phyloP scores from a whole-genome alignment of 2,888 invertebrate genomes.

The Orthosia cruda region DNA sequence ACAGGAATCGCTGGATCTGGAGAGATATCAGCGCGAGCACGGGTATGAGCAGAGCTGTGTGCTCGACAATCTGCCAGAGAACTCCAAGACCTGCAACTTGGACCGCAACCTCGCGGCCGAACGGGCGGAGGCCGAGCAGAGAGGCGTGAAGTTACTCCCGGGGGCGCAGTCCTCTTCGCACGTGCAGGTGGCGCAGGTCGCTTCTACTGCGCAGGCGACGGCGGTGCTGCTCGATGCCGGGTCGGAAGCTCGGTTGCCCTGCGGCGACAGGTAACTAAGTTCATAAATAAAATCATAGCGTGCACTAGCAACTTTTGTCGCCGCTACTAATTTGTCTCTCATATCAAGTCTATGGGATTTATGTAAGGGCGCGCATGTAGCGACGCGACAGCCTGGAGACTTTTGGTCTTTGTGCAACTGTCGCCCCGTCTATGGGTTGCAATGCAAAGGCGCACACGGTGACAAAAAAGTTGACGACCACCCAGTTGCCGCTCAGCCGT shows the following conservation, averaged over 20 bases:
- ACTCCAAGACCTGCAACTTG: slow-evolving; percentile 76
- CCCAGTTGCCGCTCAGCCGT: no score
- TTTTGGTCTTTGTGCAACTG: no score
- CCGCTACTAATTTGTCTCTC: no score
- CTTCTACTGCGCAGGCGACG: neutral
- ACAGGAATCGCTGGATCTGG: slow-evolving; percentile 83
- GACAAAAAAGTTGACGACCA: no score
- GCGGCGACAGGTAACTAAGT: slow-evolving; percentile 12
- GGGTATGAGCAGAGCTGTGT: slow-evolving; percentile 72
- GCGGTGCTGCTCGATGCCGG: neutral
- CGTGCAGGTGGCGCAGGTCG: slow-evolving; percentile 21
- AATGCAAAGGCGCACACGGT: no score
- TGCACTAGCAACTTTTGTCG: no score
- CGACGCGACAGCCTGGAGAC: no score
- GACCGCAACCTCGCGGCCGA: slow-evolving; percentile 81
- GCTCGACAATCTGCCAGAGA: slow-evolving; percentile 67
- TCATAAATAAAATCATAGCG: neutral
- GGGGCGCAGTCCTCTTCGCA: slow-evolving; percentile 18
- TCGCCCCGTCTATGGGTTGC: no score
- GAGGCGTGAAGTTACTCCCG: slow-evolving; percentile 15
- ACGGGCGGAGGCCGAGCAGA: slow-evolving; percentile 49
- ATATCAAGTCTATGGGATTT: no score
- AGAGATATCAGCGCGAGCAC: slow-evolving; percentile 78
- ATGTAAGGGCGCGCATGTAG: no score
- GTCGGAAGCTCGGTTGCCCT: slow-evolving; percentile 33